Conservation (phyloP, 2,888 invertebrate genomes). For the Empis stercorea region DNA sequence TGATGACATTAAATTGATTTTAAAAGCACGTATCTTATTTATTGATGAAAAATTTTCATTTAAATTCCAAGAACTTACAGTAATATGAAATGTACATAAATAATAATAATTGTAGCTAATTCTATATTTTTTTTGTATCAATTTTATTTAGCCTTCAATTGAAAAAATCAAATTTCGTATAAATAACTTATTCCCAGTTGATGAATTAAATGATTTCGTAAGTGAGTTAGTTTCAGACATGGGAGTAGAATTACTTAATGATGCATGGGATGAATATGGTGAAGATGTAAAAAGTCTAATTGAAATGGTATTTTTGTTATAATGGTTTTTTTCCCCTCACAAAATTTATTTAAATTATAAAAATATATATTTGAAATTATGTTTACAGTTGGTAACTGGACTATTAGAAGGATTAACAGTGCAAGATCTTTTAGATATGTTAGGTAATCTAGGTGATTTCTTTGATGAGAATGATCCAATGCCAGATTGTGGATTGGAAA, state of each 20-base stretch:
- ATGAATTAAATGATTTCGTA: not conserved
- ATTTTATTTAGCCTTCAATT: not conserved
- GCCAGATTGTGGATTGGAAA: too few species aligned
- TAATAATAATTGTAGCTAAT: not conserved
- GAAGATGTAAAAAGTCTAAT: not conserved
- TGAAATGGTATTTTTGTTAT: not conserved
- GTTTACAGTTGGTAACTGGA: not conserved
- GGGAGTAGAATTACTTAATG: not conserved
- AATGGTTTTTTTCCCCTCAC: not conserved
- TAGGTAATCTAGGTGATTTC: not conserved
- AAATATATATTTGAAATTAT: not conserved
- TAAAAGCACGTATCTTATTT: not conserved
- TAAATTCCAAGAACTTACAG: too few species aligned
- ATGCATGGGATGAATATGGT: not conserved
- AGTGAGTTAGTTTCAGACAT: not conserved
- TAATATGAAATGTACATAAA: not conserved
- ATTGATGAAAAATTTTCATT: too few species aligned
- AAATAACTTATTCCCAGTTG: not conserved
- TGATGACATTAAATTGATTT: not conserved
- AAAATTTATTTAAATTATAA: not conserved
- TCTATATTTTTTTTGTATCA: not conserved
- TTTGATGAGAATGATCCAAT: not conserved
- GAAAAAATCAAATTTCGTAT: not conserved
- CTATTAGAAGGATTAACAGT: not conserved
- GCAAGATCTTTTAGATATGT: not conserved